A percentile compares a stretch with the other conserved stretches of the same genome.
Evolutionary conservation across 2,888 invertebrate species (phyloP).

Genomic region (Holacanthella duospinosa): DNA sequence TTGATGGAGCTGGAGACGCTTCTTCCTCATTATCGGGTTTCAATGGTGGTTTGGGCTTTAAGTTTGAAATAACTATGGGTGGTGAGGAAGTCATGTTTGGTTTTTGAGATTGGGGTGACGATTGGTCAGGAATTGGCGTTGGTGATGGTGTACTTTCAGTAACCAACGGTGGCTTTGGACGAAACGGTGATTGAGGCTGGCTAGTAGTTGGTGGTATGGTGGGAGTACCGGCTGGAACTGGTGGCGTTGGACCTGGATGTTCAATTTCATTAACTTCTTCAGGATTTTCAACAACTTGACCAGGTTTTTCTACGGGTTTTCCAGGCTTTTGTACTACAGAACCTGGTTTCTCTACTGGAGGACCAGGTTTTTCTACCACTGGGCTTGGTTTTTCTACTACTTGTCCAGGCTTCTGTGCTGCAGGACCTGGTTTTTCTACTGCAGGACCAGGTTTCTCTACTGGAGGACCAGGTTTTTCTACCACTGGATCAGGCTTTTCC

Average conservation of each 20-base stretch:
- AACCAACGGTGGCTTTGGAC: not conserved
- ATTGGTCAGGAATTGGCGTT: not conserved
- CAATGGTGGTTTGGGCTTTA: constrained; percentile 7
- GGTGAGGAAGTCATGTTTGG: not conserved
- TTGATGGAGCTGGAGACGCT: not conserved
- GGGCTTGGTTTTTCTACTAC: not conserved
- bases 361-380: not conserved
- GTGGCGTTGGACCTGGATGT: not conserved
- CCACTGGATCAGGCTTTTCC: not conserved
- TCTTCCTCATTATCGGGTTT: not conserved
- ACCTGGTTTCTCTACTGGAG: not conserved
- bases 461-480: not conserved
- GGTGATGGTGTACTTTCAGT: not conserved
- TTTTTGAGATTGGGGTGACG: not conserved
- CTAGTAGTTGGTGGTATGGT: not conserved
- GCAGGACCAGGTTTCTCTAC: not conserved
- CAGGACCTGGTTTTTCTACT: not conserved
- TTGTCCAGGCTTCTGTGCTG: not conserved
- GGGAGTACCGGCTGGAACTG: not conserved
- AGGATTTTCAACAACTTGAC: not conserved
- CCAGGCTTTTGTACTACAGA: not conserved
- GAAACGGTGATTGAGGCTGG: not conserved
- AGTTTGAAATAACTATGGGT: not conserved
- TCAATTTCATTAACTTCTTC: not conserved
- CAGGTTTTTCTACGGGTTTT: not conserved